phyloP scores from a whole-genome alignment of 2,888 invertebrate species.

The Syritta pipiens region DNA sequence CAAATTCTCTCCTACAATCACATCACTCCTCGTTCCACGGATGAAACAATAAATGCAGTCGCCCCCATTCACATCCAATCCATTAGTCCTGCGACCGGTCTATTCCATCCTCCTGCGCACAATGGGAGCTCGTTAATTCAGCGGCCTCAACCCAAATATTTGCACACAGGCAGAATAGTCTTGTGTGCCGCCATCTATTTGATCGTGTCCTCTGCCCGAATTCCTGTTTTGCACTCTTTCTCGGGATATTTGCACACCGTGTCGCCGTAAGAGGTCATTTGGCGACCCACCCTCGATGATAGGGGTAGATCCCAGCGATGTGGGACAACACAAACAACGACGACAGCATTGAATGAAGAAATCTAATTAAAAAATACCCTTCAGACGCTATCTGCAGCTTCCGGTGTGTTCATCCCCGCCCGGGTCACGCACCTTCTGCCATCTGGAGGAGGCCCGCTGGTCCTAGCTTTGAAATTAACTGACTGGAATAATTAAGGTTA shows the following conservation, averaged over 20 bases:
- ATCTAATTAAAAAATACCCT: conserved; percentile 17
- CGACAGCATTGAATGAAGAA: neutral
- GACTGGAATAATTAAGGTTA: conserved; percentile 24
- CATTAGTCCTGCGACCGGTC: neutral
- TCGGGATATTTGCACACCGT: too few species aligned
- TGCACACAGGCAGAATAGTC: neutral
- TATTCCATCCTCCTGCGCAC: neutral
- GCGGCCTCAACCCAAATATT: conserved; percentile 2
- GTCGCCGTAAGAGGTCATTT: too few species aligned
- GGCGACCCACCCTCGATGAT: neutral
- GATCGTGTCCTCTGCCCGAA: neutral
- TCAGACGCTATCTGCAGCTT: neutral
- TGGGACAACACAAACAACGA: neutral
- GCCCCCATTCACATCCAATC: neutral
- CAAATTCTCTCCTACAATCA: too few species aligned
- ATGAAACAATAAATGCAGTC: conserved; percentile 2
- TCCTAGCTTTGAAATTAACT: conserved; percentile 9
- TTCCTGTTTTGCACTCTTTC: neutral
- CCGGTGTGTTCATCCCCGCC: neutral
- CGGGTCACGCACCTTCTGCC: neutral
- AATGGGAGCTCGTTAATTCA: neutral
- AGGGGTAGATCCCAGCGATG: neutral
- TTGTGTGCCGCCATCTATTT: conserved; percentile 2
- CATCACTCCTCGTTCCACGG: too few species aligned
- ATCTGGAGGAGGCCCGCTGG: neutral